Conservation (phyloP, 2,113 vertebrate species). For the Struthidea cinerea region DNA sequence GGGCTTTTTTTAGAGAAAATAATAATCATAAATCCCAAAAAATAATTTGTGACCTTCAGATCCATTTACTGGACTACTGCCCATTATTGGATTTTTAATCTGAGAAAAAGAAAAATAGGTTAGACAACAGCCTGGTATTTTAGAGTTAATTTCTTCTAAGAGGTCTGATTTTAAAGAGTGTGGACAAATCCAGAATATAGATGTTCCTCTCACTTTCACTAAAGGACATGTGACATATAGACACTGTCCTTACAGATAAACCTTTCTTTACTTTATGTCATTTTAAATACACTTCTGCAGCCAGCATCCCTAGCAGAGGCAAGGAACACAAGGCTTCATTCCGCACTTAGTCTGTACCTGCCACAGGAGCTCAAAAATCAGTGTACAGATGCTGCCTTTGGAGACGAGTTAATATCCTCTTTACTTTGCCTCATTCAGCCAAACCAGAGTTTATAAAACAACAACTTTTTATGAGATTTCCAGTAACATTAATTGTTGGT, state of each 20-base stretch:
- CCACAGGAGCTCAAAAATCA: neutral
- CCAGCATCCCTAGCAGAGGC: neutral
- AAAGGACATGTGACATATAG: neutral
- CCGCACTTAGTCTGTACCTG: neutral
- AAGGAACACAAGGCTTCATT: neutral
- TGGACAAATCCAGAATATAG: neutral
- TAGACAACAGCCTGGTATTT: neutral
- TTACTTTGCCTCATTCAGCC: conserved; percentile 7
- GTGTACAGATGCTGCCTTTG: neutral
- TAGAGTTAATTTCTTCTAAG: neutral
- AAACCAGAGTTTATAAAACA: conserved; percentile 63
- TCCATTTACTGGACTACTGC: neutral
- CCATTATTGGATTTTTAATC: neutral
- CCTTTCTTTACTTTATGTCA: neutral
- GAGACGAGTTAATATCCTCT: neutral
- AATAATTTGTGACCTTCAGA: neutral
- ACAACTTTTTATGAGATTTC: conserved; percentile 67
- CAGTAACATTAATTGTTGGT: conserved; percentile 78
- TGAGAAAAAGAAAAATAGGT: neutral
- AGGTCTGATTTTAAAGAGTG: neutral
- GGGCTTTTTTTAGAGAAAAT: neutral
- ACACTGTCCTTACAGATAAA: neutral
- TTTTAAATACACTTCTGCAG: neutral
- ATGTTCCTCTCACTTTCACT: neutral
- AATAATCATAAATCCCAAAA: neutral